Evolutionary conservation across 2,113 vertebrate genomes (phyloP), one percentile per base, ranked within the genome.

Genomic region (Cephalopterus ornatus): DNA sequence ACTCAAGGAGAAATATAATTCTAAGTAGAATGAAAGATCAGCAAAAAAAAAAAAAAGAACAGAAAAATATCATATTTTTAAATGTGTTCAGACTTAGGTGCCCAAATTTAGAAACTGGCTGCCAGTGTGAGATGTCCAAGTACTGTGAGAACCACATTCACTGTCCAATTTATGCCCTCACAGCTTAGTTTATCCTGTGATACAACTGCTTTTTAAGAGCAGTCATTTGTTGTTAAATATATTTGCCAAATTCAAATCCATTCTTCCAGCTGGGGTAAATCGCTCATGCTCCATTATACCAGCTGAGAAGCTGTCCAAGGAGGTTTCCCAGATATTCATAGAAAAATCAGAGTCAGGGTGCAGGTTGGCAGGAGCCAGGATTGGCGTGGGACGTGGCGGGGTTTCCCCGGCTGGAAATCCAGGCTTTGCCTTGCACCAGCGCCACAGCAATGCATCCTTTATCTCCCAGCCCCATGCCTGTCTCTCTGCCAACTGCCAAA

Each of bases 311-410:
- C 22, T 68, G 77, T 46, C 70, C 42, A 20, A 24, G 66, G 85
- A 89, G 58, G 32, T 58, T 94, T 73, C 84, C 68, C 88, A 82
- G 89, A 62, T 27, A 84, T 8, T 33, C 80, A 9, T 1, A 19
- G 81, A 27, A 73, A 58, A 18, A 46, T 3, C 53, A n/a, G 80
- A 59, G 58, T 72, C 12, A 2, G 42, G 53, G 65, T 49, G 61
- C 33, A n/a, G 8, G 44, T 0, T 77, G 85, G 78, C 56, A 50
- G 68, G 52, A 83, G 33, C 14, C 61, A 26, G 81, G 61, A 15
- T 3, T 0, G 0, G 46, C 0, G 1, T 35, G 83, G 53, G n/a
- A 67, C 83, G 28, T 0, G 1, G 50, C 0, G 1, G 33, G 42
- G 37, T 15, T 88, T 67, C n/a, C 61, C 46, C 0, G 0, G 15